Evolutionary conservation across 2,888 invertebrate genomes (phyloP), one percentile per base, ranked within the genome.

Genomic region (Subacronicta megacephala): DNA sequence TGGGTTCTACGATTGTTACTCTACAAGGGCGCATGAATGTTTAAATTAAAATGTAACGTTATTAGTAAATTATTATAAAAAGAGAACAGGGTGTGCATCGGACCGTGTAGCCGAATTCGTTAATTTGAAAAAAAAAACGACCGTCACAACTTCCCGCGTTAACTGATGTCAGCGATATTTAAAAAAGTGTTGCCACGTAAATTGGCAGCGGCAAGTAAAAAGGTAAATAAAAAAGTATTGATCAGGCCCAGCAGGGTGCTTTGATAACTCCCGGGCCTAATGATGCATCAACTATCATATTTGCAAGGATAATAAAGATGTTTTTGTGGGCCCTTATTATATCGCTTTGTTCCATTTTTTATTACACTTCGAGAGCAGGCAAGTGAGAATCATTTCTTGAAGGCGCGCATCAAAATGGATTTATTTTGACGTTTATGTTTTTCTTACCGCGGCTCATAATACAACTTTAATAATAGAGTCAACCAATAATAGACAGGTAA

Each of bases 231-330:
- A 77, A 74, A 75, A 75, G 74, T 78, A 84, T 83, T 78, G 84
- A 85, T 85, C 75, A 75, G 72, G 77, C 82, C 49, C 83, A 75
- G 80, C 82, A 69, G 80, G 82, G 70, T 59, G 72, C 61, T 75
- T 75, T 69, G 71, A 79, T 82, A 80, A 78, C 67, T 73, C 69
- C 69, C 60, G 61, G 66, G 46, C 64, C 67, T 79, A 82, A 82
- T 81, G 80, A 80, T 77, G 64, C 75, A 71, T 77, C 74, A 76
- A 60, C 76, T 78, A 78, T 77, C 72, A 78, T 75, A 78, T 75
- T 77, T 63, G 74, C 79, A 64, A 60, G 61, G 64, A 73, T 78
- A 81, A 80, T 83, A 78, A 78, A 78, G 76, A 73, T 72, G 74
- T 80, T 84, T 80, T 82, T 80, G 73, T 75, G 49, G 45, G 50